Percentiles rank a stretch among this genome's conserved stretches.
Conservation (phyloP, 2,797 vertebrate genomes). For the Myripristis murdjan region DNA sequence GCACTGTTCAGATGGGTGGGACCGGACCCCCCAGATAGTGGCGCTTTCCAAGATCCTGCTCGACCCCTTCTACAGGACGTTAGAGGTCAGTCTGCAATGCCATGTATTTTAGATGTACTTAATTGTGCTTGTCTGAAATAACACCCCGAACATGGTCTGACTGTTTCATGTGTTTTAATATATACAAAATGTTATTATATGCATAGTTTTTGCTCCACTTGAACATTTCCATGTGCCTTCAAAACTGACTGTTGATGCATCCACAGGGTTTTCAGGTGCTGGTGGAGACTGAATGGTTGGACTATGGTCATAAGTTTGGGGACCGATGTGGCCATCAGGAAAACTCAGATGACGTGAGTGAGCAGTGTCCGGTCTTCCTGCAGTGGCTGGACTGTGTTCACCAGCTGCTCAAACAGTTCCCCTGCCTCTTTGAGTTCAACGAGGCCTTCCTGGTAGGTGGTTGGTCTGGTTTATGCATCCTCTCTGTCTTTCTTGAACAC, state of each 20-base stretch:
- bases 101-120: background rate
- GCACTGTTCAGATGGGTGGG: conserved; percentile 98
- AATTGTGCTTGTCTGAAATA: too few species aligned
- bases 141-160: background rate
- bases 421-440: conserved; percentile 98
- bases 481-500: background rate
- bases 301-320: conserved; percentile 98
- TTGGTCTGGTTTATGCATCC: too few species aligned
- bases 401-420: conserved; percentile 98
- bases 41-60: conserved; percentile 95
- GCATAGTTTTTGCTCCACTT: background rate
- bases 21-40: conserved; percentile 97
- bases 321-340: conserved; percentile 99
- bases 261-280: conserved; percentile 96
- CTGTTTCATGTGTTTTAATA: background rate
- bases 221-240: background rate
- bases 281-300: conserved; percentile 97
- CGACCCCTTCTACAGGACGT: conserved; percentile 97
- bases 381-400: conserved; percentile 99
- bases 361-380: conserved; percentile 98
- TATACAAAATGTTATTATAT: background rate
- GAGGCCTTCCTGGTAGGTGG: conserved; percentile 96
- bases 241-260: background rate
- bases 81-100: conserved; percentile 87
- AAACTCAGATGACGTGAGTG: conserved; percentile 94